A percentile compares a stretch with the other conserved stretches of the same genome.
These are phyloP conservation scores for Buathra laborator DNA, from an alignment of 2,888 invertebrate species.

Conservation along the genomic window DNA sequence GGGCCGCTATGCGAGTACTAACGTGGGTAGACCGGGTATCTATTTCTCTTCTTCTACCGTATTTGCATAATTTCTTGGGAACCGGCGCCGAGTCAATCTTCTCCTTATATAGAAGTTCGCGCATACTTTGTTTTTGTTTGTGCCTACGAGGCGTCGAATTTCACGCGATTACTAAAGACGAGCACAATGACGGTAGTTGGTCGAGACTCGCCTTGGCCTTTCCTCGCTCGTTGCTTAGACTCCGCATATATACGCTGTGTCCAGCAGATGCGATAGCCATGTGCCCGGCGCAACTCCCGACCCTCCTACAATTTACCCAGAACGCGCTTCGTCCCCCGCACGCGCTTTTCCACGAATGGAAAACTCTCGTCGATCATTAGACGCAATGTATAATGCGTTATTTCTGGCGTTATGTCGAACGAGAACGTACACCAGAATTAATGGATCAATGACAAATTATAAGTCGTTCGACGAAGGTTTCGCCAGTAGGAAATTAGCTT, in stretches of 20 bases:
- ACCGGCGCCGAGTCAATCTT: slow-evolving; percentile 55
- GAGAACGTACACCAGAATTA: not conserved
- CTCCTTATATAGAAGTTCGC: slow-evolving; percentile 51
- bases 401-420: not conserved
- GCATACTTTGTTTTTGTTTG: slow-evolving; percentile 26
- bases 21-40: slow-evolving; percentile 65
- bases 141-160: slow-evolving; percentile 67
- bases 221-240: slow-evolving; percentile 63
- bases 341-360: slow-evolving; percentile 41
- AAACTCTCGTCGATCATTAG: slow-evolving; percentile 23
- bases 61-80: slow-evolving; percentile 72
- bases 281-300: slow-evolving; percentile 33
- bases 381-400: slow-evolving; percentile 6
- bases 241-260: not conserved
- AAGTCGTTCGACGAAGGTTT: slow-evolving; percentile 3
- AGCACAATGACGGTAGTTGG: slow-evolving; percentile 28
- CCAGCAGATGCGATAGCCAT: slow-evolving; percentile 2
- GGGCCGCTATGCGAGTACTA: slow-evolving; percentile 31
- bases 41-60: slow-evolving; percentile 35
- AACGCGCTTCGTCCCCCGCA: slow-evolving; percentile 31
- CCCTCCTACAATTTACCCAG: slow-evolving; percentile 38
- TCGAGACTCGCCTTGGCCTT: slow-evolving; percentile 78
- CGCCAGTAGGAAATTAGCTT: not conserved
- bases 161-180: slow-evolving; percentile 59
- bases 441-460: slow-evolving; percentile 13